Evolutionary conservation across 2,797 vertebrate species (phyloP).

Genomic region (Trachops cirrhosus): DNA sequence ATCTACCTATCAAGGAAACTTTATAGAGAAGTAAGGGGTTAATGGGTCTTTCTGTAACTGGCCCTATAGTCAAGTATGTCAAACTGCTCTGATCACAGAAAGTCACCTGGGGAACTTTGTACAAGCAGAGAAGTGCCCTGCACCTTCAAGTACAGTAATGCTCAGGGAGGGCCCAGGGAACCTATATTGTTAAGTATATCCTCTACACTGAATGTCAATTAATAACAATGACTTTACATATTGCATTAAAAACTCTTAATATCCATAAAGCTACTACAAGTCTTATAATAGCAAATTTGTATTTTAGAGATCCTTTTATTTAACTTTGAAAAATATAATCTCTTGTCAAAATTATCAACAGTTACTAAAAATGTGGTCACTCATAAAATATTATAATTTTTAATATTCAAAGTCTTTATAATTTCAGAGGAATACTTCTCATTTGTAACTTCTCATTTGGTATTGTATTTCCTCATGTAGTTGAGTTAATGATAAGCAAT

Average conservation of each 20-base stretch:
- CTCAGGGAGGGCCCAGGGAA: rapidly evolving
- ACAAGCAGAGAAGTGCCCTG: background rate
- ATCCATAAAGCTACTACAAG: background rate
- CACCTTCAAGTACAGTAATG: background rate
- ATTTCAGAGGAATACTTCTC: background rate
- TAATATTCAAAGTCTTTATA: background rate
- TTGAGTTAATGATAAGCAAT: background rate
- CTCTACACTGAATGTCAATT: background rate
- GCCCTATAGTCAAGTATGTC: background rate
- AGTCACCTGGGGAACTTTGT: background rate
- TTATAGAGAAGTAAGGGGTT: background rate
- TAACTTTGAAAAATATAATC: background rate
- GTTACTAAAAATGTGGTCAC: background rate
- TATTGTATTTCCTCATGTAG: background rate
- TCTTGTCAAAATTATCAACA: background rate
- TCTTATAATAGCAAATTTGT: background rate
- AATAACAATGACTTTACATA: background rate
- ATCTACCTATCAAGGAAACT: background rate
- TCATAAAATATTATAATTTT: background rate
- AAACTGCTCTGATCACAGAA: background rate
- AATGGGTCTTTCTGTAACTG: background rate
- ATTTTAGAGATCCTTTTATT: background rate
- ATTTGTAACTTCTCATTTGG: too few relatives aligned
- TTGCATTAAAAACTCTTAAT: background rate
- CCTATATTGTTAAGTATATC: background rate